Conservation (phyloP, 2,888 invertebrate genomes). For the Epiblema foenella region DNA sequence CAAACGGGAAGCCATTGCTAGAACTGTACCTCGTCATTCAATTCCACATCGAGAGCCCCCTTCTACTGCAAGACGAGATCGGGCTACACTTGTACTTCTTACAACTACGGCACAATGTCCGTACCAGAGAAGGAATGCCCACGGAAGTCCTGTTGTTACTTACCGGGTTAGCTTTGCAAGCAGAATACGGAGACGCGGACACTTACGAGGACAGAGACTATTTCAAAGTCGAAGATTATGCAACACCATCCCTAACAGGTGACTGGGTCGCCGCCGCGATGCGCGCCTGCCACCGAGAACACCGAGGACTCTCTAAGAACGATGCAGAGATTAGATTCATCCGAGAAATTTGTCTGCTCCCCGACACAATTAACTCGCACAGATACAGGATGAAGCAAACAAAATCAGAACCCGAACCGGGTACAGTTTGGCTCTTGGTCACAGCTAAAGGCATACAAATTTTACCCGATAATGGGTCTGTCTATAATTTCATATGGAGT, state of each 20-base stretch:
- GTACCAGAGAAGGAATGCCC: conserved; percentile 86
- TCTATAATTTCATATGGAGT: conserved; percentile 96
- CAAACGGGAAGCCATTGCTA: conserved; percentile 94
- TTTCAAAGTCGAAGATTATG: conserved; percentile 94
- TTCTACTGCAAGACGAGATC: conserved; percentile 95
- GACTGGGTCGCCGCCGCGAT: conserved; percentile 86
- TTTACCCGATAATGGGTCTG: conserved; percentile 87
- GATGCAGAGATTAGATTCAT: conserved; percentile 96
- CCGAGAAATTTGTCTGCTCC: conserved; percentile 92
- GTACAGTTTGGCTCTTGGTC: conserved; percentile 95
- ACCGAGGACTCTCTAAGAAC: conserved; percentile 89
- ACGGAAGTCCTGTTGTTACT: conserved; percentile 90
- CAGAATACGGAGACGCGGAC: conserved; percentile 93
- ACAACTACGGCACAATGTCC: conserved; percentile 95
- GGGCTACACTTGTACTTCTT: conserved; percentile 97
- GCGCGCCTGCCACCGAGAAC: conserved; percentile 92
- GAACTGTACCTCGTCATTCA: conserved; percentile 96
- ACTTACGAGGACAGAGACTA: conserved; percentile 72
- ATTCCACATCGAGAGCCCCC: conserved; percentile 96
- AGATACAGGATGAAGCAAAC: conserved; percentile 91
- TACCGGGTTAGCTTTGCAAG: conserved; percentile 96
- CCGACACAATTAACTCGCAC: conserved; percentile 96
- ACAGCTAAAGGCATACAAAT: conserved; percentile 97
- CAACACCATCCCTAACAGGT: conserved; percentile 88
- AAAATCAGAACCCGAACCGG: conserved; percentile 89